A percentile compares a stretch with the other conserved stretches of the same genome.
phyloP scores from a whole-genome alignment of 2,888 invertebrate species.

The Agriopis leucophaearia region DNA sequence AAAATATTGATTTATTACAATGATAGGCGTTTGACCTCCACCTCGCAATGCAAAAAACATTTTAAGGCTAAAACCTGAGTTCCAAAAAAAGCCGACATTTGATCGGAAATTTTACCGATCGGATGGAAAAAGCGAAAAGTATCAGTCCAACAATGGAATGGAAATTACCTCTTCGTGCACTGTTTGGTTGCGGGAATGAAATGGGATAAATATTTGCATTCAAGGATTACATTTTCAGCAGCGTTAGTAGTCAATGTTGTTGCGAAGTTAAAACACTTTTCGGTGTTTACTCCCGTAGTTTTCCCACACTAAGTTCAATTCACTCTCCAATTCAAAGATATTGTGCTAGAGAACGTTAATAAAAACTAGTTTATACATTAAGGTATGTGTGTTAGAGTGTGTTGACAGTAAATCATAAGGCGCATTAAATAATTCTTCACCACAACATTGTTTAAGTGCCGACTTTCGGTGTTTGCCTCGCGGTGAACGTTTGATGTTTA shows the following conservation, averaged over 20 bases:
- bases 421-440: too few relatives aligned
- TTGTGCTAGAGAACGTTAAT: not conserved
- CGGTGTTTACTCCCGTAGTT: conserved; percentile 7
- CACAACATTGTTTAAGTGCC: too few relatives aligned
- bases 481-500: too few relatives aligned
- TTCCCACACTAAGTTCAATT: not conserved
- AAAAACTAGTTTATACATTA: not conserved
- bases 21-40: too few relatives aligned
- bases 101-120: not conserved
- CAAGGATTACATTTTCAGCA: conserved; percentile 38
- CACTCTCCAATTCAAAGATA: conserved; percentile 4
- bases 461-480: too few relatives aligned
- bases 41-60: not conserved
- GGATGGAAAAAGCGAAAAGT: conserved; percentile 16
- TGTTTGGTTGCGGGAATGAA: conserved; percentile 41
- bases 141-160: conserved; percentile 26
- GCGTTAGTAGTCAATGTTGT: conserved; percentile 36
- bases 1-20: too few relatives aligned
- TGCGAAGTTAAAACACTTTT: conserved; percentile 33
- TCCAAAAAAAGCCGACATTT: not conserved
- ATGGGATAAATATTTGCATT: conserved; percentile 46
- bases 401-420: too few relatives aligned
- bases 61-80: not conserved
- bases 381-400: too few relatives aligned
- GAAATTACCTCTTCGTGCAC: conserved; percentile 34